A percentile compares a stretch with the other conserved stretches of the same genome.
These are phyloP conservation scores for Lumbricus terrestris DNA, from an alignment of 2,888 invertebrate genomes.

Conservation along the genomic window DNA sequence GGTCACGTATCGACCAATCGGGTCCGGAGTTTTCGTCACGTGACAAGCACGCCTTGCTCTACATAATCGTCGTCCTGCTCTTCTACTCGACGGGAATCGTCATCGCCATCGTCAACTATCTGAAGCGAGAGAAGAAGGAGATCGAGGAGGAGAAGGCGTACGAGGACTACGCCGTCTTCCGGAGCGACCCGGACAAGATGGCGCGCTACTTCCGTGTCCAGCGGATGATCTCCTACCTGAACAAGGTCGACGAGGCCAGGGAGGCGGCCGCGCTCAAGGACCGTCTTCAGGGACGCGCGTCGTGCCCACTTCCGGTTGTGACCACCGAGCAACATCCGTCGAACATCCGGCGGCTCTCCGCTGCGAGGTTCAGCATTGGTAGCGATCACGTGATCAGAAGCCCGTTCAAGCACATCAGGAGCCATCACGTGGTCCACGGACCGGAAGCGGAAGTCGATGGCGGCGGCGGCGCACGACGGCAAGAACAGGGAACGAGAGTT, in stretches of 20 bases:
- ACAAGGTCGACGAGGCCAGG: slow-evolving; percentile 19
- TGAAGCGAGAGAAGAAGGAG: slow-evolving; percentile 49
- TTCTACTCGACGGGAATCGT: slow-evolving; percentile 51
- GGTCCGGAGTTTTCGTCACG: neutral
- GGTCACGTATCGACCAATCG: neutral
- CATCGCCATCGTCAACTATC: slow-evolving; percentile 48
- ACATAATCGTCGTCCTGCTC: slow-evolving; percentile 49
- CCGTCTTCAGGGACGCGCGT: neutral
- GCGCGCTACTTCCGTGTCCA: slow-evolving; percentile 38
- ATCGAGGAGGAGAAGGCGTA: slow-evolving; percentile 55
- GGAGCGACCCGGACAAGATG: slow-evolving; percentile 40
- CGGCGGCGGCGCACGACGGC: neutral
- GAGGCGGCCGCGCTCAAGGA: slow-evolving; percentile 5
- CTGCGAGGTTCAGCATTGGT: neutral
- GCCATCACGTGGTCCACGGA: neutral
- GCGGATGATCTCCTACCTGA: slow-evolving; percentile 31
- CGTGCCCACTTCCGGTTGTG: neutral
- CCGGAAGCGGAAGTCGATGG: neutral
- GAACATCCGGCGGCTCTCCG: neutral
- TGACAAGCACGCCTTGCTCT: slow-evolving; percentile 50
- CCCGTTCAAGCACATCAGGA: neutral
- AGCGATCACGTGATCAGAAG: neutral
- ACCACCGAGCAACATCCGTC: neutral
- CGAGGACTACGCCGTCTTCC: slow-evolving; percentile 49
- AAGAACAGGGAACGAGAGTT: neutral